Base-by-base conservation (phyloP, 2,888 invertebrate genomes). In the Pycnomerus fuliginosus region DNA sequence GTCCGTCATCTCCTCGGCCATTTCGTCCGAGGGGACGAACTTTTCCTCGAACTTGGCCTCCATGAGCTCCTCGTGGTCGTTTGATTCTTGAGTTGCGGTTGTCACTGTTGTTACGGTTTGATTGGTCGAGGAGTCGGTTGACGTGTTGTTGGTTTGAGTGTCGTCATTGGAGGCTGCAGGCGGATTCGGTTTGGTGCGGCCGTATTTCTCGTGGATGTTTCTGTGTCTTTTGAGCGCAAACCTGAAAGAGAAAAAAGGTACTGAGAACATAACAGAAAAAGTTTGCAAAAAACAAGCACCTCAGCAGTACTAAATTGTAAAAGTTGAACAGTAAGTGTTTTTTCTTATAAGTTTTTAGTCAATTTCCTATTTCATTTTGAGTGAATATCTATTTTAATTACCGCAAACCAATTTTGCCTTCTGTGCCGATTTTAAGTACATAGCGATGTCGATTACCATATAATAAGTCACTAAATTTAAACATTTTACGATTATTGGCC, bases 141-240 rank as follows among this genome's bases (percentile, higher is more conserved):
- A 32, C 62, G 68, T 61, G 47, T 55, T 68, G 64, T 40, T 64
- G 56, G 36, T 67, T 58, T 34, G 53, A 11, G 46, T 44, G 29
- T 60, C 50, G 58, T 67, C 68, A 16, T 56, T 62, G 8, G 61
- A 46, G 8, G 42, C 31, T 34, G 42, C 29, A 2, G 66, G 60
- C 14, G 61, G 55, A 55, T 67, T 56, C 60, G 79, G 66, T 74
- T 81, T 56, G 71, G 75, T 56, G 72, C 80, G 25, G 71, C 87
- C 90, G 66, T 90, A 91, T 74, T 91, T 90, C 61, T 90, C 90
- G 70, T 91, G 91, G 57, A 91, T 90, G 56, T 87, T 87, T 54
- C 90, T 79, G 68, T 91, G 91, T 48, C 91, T 78, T 65, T 91
- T 91, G 45, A 91, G 74, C 13, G 91, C 90, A 68, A 91, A 90